phyloP scores from a whole-genome alignment of 2,113 vertebrate genomes.

The Sitta europaea region DNA sequence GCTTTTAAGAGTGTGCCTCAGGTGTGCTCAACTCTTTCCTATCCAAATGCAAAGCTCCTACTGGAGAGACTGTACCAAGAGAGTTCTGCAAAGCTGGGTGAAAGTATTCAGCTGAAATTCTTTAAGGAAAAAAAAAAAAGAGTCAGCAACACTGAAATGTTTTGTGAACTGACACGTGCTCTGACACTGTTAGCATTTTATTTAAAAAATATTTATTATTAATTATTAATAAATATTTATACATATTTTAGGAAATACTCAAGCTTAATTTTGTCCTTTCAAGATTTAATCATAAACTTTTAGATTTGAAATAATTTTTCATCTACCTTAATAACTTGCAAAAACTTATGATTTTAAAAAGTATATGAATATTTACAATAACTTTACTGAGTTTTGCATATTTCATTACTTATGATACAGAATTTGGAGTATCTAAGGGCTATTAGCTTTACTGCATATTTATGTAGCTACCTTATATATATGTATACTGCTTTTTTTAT shows the following conservation, averaged over 20 bases:
- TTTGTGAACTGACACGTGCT: not conserved
- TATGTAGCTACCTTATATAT: not conserved
- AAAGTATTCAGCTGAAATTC: not conserved
- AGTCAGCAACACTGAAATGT: not conserved
- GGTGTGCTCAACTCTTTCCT: not conserved
- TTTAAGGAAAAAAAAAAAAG: not conserved
- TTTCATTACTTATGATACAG: not conserved
- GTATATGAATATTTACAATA: not conserved
- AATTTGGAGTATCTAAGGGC: not conserved
- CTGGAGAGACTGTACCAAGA: not conserved
- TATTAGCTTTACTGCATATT: not conserved
- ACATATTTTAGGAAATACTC: not conserved
- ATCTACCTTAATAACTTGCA: not conserved
- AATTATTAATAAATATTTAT: not conserved
- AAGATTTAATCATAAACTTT: not conserved
- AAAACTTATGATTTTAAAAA: not conserved
- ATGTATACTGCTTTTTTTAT: not conserved
- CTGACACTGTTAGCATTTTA: not conserved
- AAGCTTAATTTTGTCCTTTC: not conserved
- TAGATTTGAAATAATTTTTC: not conserved
- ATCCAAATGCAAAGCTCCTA: not conserved
- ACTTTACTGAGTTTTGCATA: not conserved
- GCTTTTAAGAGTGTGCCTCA: not conserved
- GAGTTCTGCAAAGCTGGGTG: not conserved
- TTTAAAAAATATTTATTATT: not conserved